Evolutionary conservation across 2,797 vertebrate genomes (phyloP), one percentile per base, ranked within the genome.

Genomic region (Tarsius wallacei): DNA sequence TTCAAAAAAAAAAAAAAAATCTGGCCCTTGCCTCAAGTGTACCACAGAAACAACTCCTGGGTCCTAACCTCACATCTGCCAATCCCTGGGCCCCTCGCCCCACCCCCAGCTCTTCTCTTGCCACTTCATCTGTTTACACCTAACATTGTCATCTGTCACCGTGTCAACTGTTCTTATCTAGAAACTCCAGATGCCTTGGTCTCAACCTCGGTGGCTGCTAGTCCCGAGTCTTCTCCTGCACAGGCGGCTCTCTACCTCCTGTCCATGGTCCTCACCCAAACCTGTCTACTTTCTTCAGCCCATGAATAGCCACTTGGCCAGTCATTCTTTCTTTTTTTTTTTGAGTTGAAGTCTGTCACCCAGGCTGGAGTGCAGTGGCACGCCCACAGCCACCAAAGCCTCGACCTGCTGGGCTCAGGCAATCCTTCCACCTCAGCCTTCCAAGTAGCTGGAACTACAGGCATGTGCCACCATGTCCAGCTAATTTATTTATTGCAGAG

Each of bases 221-320:
- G 33, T 8, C 7, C n/a, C 16, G 5, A 83, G n/a, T 49, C 49
- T 51, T 33, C 33, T 31, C 42, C 26, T 13, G 51, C 7, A 24
- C 15, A 4, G 8, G 63, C 11, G 24, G 66, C 28, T 33, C 63
- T 28, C 59, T 31, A 33, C 22, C 22, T 57, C 26, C 24, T 17
- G 13, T 7, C 22, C 0, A 4, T 2, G 6, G 51, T 64, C 4
- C 66, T 33, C 24, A 5, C 57, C 3, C 2, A 33, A n/a, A 68
- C 21, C 49, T 15, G 4, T 33, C 33, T 10, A n/a, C 9, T 28
- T 28, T 31, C 61, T 57, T 42, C 31, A 68, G 74, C 15, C 5
- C 49, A 28, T 11, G 51, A 76, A 19, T 8, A 53, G 86, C 28
- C n/a, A 57, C 16, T 3, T 22, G 24, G 42, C 33, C 19, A 51